phyloP scores from a whole-genome alignment of 2,113 vertebrate genomes.

The Sylvietta virens region DNA sequence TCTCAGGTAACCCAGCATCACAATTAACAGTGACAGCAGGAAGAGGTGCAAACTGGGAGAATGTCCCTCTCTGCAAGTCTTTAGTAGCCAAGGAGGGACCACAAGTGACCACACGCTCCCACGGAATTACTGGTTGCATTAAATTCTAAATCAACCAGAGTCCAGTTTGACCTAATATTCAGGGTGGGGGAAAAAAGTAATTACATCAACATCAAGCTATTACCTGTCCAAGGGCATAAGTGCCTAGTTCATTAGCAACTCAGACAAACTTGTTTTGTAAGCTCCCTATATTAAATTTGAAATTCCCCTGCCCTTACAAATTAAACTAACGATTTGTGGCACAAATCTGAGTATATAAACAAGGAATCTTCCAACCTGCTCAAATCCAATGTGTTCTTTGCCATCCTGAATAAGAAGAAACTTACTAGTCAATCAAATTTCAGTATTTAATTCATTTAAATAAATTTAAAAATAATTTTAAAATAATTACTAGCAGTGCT shows the following conservation, averaged over 20 bases:
- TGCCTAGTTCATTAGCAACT: slow-evolving; percentile 42
- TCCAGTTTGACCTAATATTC: slow-evolving; percentile 32
- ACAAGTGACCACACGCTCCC: background rate
- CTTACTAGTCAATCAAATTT: background rate
- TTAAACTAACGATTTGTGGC: slow-evolving; percentile 16
- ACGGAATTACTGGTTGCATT: background rate
- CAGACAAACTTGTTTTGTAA: slow-evolving; percentile 58
- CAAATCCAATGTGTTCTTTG: background rate
- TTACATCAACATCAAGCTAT: slow-evolving; percentile 53
- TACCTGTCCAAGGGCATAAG: slow-evolving; percentile 48
- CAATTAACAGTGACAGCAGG: background rate
- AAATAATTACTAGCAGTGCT: background rate
- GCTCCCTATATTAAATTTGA: slow-evolving; percentile 35
- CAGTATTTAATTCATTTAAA: background rate
- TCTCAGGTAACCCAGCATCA: background rate
- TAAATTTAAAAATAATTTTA: background rate
- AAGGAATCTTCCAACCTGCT: background rate
- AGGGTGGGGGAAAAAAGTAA: slow-evolving; percentile 20
- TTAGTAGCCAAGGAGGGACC: background rate
- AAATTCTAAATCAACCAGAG: background rate
- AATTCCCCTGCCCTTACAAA: slow-evolving; percentile 43
- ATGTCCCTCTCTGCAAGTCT: background rate
- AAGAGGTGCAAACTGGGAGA: background rate
- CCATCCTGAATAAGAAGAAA: background rate
- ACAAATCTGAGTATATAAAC: background rate